These are phyloP conservation scores for Pangasius djambal DNA, from an alignment of 2,797 vertebrate genomes.

Conservation along the genomic window DNA sequence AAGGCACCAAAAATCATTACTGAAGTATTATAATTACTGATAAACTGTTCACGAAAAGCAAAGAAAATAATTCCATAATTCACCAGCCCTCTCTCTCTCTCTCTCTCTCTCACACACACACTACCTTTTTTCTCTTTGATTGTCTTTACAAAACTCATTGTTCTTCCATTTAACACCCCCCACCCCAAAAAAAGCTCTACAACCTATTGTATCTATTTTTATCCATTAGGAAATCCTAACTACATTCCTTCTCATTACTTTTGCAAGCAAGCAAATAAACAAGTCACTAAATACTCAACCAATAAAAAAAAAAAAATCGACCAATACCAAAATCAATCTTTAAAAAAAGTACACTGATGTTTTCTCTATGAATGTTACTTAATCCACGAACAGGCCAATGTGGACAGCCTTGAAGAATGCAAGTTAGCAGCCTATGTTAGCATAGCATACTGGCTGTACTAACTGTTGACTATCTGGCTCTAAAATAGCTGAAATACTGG, in stretches of 20 bases:
- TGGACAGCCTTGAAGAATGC: not conserved
- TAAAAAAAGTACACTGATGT: constrained; percentile 13
- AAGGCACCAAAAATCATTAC: constrained; percentile 14
- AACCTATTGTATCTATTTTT: not conserved
- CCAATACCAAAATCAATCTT: not conserved
- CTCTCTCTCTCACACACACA: not conserved
- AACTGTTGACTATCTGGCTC: not conserved
- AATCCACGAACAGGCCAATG: not conserved
- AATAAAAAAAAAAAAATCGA: not conserved
- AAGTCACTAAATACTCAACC: constrained; percentile 4
- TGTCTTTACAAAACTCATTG: not conserved
- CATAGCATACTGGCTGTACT: constrained; percentile 18
- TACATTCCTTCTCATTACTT: constrained; percentile 5
- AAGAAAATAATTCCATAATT: not conserved
- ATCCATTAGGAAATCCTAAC: not conserved
- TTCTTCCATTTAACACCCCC: not conserved
- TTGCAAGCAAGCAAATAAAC: constrained; percentile 3
- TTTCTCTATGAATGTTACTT: not conserved
- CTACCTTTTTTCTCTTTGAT: not conserved
- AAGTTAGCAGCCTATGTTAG: constrained; percentile 23
- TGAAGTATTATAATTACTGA: not conserved
- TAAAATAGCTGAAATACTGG: not conserved
- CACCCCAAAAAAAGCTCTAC: not conserved
- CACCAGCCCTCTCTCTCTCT: not conserved
- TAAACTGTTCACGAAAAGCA: not conserved